Conservation (phyloP, 2,888 invertebrate genomes). For the Pantelozetes paolii region DNA sequence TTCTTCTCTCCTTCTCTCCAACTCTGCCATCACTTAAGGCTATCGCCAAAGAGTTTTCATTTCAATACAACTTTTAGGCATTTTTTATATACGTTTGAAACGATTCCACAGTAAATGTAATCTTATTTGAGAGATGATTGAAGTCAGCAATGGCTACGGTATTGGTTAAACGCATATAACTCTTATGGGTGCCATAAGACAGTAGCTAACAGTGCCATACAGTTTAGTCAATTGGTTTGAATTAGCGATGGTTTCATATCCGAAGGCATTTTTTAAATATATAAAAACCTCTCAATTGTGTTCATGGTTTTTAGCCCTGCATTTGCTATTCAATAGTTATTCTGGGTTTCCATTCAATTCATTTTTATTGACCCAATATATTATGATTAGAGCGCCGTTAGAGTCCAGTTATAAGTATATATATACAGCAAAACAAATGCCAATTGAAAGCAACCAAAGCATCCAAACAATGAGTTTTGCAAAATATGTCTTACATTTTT, state of each 20-base stretch:
- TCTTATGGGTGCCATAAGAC: conserved; percentile 22
- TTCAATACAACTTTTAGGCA: neutral
- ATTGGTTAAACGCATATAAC: no score
- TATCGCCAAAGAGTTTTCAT: conserved; percentile 5
- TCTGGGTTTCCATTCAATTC: conserved; percentile 12
- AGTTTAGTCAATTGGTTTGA: conserved; percentile 24
- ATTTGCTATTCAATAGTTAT: no score
- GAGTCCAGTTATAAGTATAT: neutral
- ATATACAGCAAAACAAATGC: neutral
- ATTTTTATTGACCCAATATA: conserved; percentile 31
- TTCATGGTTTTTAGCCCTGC: neutral
- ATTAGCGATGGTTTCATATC: conserved; percentile 5
- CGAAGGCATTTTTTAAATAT: conserved; percentile 2
- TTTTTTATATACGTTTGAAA: neutral
- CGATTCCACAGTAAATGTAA: neutral
- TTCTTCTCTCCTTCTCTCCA: neutral
- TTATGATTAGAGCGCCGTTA: neutral
- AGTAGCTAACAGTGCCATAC: conserved; percentile 23
- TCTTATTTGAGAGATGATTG: conserved; percentile 18
- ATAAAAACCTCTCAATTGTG: neutral
- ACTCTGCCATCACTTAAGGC: conserved; percentile 5
- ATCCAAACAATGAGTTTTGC: no score
- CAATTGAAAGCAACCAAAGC: neutral
- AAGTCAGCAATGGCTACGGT: neutral
- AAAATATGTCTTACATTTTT: no score